Conservation (phyloP, 2,113 vertebrate genomes). For the Hippocampus barbouri region DNA sequence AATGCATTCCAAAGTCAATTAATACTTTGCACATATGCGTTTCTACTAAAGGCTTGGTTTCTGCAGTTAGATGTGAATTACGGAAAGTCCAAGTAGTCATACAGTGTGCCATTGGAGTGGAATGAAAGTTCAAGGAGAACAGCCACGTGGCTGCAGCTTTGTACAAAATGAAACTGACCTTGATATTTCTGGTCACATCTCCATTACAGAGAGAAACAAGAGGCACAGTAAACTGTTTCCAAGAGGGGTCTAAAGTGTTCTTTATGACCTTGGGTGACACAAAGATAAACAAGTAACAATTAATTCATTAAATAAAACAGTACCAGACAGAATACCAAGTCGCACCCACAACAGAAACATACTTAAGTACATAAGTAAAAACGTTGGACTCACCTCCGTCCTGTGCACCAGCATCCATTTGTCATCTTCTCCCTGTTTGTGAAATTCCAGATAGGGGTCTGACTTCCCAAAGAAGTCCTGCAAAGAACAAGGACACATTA, state of each 20-base stretch:
- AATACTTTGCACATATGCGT: background rate
- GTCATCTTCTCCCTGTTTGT: slow-evolving; percentile 89
- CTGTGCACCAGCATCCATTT: slow-evolving; percentile 99
- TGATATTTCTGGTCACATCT: slow-evolving; percentile 87
- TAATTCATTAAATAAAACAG: background rate
- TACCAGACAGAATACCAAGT: background rate
- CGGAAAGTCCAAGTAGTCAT: background rate
- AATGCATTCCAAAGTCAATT: background rate
- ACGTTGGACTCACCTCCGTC: slow-evolving; percentile 82
- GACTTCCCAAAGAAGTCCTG: slow-evolving; percentile 99
- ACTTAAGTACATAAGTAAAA: background rate
- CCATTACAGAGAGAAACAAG: slow-evolving; percentile 93
- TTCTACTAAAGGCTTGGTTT: background rate
- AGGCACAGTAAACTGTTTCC: slow-evolving; percentile 92
- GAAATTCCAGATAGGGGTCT: slow-evolving; percentile 94
- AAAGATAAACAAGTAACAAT: slow-evolving; percentile 17
- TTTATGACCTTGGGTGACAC: slow-evolving; percentile 85
- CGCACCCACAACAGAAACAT: slow-evolving; percentile 5
- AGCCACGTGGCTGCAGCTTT: background rate
- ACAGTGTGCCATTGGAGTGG: background rate
- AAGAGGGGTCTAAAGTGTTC: slow-evolving; percentile 92
- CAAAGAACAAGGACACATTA: slow-evolving; percentile 18
- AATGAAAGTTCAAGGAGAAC: background rate
- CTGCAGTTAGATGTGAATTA: background rate
- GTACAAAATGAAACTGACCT: slow-evolving; percentile 69